Conservation (phyloP, 2,888 invertebrate genomes). For the Lathronympha strigana region DNA sequence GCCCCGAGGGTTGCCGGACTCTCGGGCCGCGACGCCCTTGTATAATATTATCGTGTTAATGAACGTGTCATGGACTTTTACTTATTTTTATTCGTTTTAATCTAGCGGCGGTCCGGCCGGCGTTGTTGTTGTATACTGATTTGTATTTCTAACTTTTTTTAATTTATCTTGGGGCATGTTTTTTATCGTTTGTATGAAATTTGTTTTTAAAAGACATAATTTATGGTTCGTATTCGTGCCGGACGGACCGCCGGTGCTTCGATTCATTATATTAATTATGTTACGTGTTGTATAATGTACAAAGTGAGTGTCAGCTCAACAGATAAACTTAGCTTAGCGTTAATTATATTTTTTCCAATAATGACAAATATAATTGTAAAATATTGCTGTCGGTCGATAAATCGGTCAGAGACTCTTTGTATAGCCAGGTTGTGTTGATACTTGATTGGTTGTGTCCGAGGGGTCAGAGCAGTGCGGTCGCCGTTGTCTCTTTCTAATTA, state of each 20-base stretch:
- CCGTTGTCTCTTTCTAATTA: conserved; percentile 79
- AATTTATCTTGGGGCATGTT: conserved; percentile 49
- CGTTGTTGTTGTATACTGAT: conserved; percentile 43
- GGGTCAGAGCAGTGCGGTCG: conserved; percentile 60
- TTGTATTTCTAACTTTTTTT: conserved; percentile 51
- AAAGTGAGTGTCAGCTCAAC: conserved; percentile 81
- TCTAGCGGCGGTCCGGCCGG: conserved; percentile 52
- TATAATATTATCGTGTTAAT: conserved; percentile 52
- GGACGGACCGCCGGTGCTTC: conserved; percentile 46
- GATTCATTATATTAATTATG: conserved; percentile 47
- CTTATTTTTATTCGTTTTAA: conserved; percentile 55
- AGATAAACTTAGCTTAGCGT: conserved; percentile 76
- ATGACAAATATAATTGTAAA: conserved; percentile 59
- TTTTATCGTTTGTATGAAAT: conserved; percentile 44
- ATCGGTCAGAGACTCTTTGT: conserved; percentile 40
- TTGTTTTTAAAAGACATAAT: conserved; percentile 57
- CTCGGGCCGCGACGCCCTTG: conserved; percentile 44
- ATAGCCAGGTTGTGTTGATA: neutral
- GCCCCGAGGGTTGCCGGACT: neutral
- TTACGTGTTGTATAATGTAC: conserved; percentile 79
- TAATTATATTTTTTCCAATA: conserved; percentile 62
- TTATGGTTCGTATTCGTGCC: conserved; percentile 44
- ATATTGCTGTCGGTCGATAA: conserved; percentile 65
- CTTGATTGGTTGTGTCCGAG: conserved; percentile 1
- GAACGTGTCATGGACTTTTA: conserved; percentile 52